phyloP scores from a whole-genome alignment of 2,888 invertebrate genomes.

The Micoletzkya japonica region DNA sequence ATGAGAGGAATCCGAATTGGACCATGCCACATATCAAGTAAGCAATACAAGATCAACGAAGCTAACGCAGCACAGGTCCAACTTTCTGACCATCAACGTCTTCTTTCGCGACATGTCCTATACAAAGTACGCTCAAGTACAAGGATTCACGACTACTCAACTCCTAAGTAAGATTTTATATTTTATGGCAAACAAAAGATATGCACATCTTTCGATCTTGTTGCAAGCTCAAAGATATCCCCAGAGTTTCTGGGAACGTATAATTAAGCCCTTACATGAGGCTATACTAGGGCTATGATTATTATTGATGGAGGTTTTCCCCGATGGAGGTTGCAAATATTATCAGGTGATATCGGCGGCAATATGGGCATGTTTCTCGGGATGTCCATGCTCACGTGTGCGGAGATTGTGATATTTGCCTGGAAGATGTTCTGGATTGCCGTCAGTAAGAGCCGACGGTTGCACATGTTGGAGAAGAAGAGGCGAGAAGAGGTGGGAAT shows the following conservation, averaged over 20 bases:
- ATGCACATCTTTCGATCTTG: background rate
- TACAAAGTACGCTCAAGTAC: constrained; percentile 56
- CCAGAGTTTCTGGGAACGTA: background rate
- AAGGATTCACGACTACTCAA: constrained; percentile 45
- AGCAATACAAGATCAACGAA: background rate
- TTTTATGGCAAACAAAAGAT: background rate
- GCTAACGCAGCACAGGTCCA: constrained; percentile 16
- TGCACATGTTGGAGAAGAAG: constrained; percentile 47
- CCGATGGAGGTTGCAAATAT: background rate
- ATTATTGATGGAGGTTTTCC: background rate
- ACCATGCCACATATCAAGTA: constrained; percentile 39
- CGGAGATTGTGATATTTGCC: constrained; percentile 55
- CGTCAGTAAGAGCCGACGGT: constrained; percentile 45
- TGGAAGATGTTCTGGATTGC: constrained; percentile 57
- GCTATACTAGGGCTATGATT: background rate
- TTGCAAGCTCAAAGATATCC: background rate
- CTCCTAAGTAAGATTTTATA: constrained; percentile 34
- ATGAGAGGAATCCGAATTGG: constrained; percentile 36
- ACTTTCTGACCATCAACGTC: constrained; percentile 53
- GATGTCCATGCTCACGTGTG: constrained; percentile 58
- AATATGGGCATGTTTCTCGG: constrained; percentile 63
- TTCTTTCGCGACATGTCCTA: constrained; percentile 58
- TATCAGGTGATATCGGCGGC: constrained; percentile 59
- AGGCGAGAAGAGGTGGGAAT: constrained; percentile 37
- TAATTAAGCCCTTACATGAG: background rate